phyloP scores from a whole-genome alignment of 2,113 vertebrate genomes.

The Rhabdomys dilectus region DNA sequence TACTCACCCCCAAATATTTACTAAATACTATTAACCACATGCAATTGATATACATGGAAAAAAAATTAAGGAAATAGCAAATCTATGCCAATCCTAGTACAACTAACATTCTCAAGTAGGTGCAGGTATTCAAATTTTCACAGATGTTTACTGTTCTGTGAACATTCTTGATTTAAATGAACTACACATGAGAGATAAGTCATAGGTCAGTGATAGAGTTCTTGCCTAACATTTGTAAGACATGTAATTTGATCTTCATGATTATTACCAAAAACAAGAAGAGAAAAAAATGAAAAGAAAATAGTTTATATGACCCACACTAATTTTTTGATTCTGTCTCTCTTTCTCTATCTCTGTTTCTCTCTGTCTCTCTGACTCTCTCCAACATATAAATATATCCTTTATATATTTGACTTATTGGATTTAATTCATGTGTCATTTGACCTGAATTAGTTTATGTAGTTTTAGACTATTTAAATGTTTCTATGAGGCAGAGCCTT shows the following conservation, averaged over 20 bases:
- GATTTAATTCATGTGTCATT: background rate
- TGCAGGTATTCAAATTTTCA: slow-evolving; percentile 28
- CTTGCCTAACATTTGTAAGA: background rate
- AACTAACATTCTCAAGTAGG: background rate
- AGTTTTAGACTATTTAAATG: background rate
- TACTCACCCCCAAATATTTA: background rate
- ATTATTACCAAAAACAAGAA: background rate
- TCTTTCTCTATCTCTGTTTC: background rate
- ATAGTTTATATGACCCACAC: background rate
- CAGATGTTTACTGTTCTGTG: background rate
- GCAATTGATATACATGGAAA: background rate
- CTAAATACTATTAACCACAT: background rate
- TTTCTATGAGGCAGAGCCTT: background rate
- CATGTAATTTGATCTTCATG: background rate
- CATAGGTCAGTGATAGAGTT: background rate
- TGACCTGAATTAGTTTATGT: background rate
- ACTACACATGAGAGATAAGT: background rate
- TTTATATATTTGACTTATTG: background rate
- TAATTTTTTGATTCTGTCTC: background rate
- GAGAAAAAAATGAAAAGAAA: background rate
- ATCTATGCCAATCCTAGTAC: background rate
- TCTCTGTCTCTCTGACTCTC: background rate
- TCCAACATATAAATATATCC: background rate
- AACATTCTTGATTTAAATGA: background rate
- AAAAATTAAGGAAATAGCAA: background rate